Evolutionary conservation across 2,113 vertebrate genomes (phyloP).

Genomic region (Xiphophorus hellerii): DNA sequence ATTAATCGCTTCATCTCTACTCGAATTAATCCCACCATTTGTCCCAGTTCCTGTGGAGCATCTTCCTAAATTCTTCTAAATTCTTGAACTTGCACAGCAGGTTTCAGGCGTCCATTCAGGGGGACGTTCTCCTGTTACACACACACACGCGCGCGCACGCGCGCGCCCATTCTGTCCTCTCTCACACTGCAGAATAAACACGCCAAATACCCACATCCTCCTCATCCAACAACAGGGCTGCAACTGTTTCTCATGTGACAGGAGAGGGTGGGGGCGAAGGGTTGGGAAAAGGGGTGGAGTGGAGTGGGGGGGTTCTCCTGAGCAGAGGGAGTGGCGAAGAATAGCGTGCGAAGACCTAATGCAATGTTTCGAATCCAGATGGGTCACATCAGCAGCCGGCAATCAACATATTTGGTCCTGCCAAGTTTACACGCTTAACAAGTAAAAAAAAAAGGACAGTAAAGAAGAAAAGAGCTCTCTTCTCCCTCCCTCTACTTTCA

Average conservation of each 20-base stretch:
- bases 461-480: neutral
- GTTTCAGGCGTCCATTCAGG: conserved; percentile 31
- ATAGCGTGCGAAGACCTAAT: conserved; percentile 81
- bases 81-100: conserved; percentile 6
- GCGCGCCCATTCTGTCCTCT: neutral
- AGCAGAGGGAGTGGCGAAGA: conserved; percentile 62
- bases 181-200: conserved; percentile 59
- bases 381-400: conserved; percentile 77
- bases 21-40: neutral
- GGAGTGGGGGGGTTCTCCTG: conserved; percentile 12
- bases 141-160: conserved; percentile 19
- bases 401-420: conserved; percentile 76
- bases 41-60: neutral
- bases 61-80: neutral
- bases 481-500: neutral
- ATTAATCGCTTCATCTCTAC: too few species aligned
- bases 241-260: conserved; percentile 75
- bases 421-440: conserved; percentile 74
- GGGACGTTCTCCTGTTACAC: conserved; percentile 28
- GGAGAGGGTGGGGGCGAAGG: conserved; percentile 11
- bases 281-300: neutral
- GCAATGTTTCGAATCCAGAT: conserved; percentile 74
- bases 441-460: conserved; percentile 57
- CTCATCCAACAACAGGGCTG: conserved; percentile 62
- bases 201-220: conserved; percentile 68